Percentiles rank a stretch among this genome's conserved stretches.
phyloP scores from a whole-genome alignment of 1,140 invertebrate genomes.

The Coelopa frigida region DNA sequence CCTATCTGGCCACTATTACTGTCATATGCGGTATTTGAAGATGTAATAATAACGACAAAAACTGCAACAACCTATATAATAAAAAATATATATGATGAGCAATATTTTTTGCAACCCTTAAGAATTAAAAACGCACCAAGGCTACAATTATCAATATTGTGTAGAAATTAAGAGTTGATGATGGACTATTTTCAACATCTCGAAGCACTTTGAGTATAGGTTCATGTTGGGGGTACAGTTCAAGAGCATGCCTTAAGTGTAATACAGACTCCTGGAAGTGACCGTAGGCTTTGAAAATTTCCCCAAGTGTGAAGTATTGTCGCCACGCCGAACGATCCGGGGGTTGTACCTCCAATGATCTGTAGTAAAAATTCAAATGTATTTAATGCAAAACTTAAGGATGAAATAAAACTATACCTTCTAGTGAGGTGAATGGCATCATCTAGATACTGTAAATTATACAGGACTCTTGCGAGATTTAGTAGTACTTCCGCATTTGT shows the following conservation, averaged over 20 bases:
- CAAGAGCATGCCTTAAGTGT: slow-evolving; percentile 70
- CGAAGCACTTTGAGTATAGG: slow-evolving; percentile 68
- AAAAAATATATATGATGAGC: slow-evolving; percentile 3
- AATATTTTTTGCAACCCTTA: neutral
- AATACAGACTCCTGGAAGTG: slow-evolving; percentile 74
- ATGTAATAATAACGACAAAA: slow-evolving; percentile 68
- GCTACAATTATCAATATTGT: slow-evolving; percentile 79
- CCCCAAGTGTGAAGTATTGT: slow-evolving; percentile 80
- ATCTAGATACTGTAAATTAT: slow-evolving; percentile 78
- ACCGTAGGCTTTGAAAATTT: slow-evolving; percentile 79
- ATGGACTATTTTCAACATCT: slow-evolving; percentile 68
- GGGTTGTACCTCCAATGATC: slow-evolving; percentile 62
- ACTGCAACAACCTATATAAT: slow-evolving; percentile 62
- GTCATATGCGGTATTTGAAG: slow-evolving; percentile 27
- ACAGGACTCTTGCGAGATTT: slow-evolving; percentile 75
- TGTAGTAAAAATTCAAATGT: slow-evolving; percentile 3
- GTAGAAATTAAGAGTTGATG: slow-evolving; percentile 66
- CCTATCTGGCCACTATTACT: slow-evolving; percentile 43
- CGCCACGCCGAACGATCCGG: slow-evolving; percentile 80
- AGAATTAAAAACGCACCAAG: slow-evolving; percentile 62
- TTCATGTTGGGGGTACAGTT: slow-evolving; percentile 74
- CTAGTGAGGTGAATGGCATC: slow-evolving; percentile 80
- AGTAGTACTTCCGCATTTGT: slow-evolving; percentile 78
- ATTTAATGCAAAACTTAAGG: neutral
- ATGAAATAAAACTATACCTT: slow-evolving; percentile 43